phyloP scores from a whole-genome alignment of 2,888 invertebrate genomes.

The Hirtodrosophila alboralis region DNA sequence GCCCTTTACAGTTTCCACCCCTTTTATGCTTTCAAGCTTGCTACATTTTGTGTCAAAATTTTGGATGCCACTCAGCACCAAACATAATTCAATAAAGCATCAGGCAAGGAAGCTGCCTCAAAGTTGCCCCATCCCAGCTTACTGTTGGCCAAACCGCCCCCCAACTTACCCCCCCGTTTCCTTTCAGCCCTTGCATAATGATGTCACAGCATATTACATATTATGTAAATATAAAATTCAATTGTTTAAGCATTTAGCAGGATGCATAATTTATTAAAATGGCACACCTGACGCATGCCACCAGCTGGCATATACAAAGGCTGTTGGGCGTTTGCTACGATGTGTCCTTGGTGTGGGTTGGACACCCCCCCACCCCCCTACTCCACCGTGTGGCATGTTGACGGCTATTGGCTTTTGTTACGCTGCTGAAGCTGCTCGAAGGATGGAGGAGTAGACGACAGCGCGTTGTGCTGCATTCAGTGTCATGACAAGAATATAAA shows the following conservation, averaged over 20 bases:
- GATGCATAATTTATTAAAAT: conserved; percentile 84
- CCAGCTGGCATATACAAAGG: conserved; percentile 54
- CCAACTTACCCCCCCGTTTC: background rate
- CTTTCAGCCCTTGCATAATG: conserved; percentile 60
- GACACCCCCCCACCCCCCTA: too few species aligned
- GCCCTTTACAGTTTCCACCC: too few species aligned
- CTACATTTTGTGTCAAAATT: conserved; percentile 64
- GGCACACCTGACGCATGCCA: conserved; percentile 81
- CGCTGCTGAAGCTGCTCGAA: conserved; percentile 32
- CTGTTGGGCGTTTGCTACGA: conserved; percentile 35
- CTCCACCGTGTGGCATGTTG: too few species aligned
- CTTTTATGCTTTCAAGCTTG: conserved; percentile 8
- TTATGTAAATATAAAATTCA: conserved; percentile 83
- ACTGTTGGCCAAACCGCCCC: background rate
- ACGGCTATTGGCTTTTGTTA: conserved; percentile 77
- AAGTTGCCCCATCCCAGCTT: background rate
- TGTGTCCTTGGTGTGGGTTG: background rate
- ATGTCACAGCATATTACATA: conserved; percentile 80
- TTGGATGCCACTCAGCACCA: conserved; percentile 65
- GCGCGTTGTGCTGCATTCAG: conserved; percentile 47
- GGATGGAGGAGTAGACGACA: conserved; percentile 5
- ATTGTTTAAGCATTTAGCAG: conserved; percentile 84
- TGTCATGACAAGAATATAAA: conserved; percentile 73
- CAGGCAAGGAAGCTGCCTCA: conserved; percentile 36
- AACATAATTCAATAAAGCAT: conserved; percentile 74